A percentile compares a stretch with the other conserved stretches of the same genome.
phyloP scores from a whole-genome alignment of 2,113 vertebrate species.

The Uria lomvia region DNA sequence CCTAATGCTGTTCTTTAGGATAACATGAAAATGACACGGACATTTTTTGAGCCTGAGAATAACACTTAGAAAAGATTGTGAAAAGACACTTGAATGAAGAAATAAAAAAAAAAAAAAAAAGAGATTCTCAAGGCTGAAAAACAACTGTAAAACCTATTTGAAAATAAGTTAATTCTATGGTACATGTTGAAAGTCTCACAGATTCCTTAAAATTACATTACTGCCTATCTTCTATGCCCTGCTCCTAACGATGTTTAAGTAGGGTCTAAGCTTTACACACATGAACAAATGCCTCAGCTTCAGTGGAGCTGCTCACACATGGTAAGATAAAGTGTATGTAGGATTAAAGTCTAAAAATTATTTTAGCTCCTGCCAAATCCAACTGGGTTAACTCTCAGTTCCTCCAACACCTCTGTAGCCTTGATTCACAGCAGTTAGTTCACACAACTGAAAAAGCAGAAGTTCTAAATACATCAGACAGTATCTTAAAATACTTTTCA shows the following conservation, averaged over 20 bases:
- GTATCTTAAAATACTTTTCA: background rate
- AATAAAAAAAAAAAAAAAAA: background rate
- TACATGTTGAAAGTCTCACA: background rate
- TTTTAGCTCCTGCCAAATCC: background rate
- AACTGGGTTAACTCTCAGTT: background rate
- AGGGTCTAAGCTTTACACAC: background rate
- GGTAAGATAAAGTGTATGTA: background rate
- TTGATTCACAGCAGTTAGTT: background rate
- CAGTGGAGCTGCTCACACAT: background rate
- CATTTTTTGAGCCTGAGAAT: background rate
- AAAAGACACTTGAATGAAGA: background rate
- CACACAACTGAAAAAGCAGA: background rate
- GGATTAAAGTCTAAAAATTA: background rate
- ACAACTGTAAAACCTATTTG: background rate
- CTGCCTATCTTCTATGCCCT: background rate
- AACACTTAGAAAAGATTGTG: background rate
- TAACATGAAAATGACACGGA: background rate
- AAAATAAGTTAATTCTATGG: background rate
- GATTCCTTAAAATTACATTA: background rate
- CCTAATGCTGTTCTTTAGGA: background rate
- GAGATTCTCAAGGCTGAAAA: background rate
- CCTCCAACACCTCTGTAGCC: background rate
- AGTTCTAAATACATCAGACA: background rate
- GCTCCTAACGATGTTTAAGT: background rate
- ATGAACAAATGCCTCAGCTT: background rate